Conservation (phyloP, 1,140 invertebrate species). For the Geopemphigus sp. region DNA sequence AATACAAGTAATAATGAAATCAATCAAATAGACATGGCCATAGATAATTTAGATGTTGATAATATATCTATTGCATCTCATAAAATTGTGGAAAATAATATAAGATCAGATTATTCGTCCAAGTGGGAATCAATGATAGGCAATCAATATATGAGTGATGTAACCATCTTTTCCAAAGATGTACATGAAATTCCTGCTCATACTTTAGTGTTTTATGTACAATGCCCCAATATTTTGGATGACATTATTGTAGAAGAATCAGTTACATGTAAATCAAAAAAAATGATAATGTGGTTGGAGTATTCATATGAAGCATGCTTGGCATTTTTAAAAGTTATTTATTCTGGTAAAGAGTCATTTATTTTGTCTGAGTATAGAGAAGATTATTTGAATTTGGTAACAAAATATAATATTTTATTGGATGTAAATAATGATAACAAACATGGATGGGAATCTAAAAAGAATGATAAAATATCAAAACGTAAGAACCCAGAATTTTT, state of each 20-base stretch:
- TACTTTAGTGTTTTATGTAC: constrained; percentile 50
- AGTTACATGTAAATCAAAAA: constrained; percentile 27
- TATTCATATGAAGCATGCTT: constrained; percentile 39
- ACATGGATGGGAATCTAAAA: background rate
- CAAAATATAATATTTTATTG: constrained; percentile 14
- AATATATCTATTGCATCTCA: background rate
- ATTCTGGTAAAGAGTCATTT: constrained; percentile 40
- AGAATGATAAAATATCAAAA: background rate
- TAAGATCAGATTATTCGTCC: constrained; percentile 32
- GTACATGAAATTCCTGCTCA: constrained; percentile 51
- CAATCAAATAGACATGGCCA: background rate
- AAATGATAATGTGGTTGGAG: constrained; percentile 51
- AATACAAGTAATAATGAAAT: background rate
- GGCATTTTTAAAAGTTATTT: constrained; percentile 51
- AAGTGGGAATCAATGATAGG: constrained; percentile 50
- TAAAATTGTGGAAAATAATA: background rate
- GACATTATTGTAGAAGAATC: constrained; percentile 50
- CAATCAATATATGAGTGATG: constrained; percentile 51
- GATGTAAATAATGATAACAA: constrained; percentile 1
- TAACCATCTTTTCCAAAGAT: constrained; percentile 51
- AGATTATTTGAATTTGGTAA: constrained; percentile 40
- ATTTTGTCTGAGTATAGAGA: background rate
- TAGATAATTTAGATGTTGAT: constrained; percentile 2
- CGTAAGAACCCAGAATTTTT: constrained; percentile 15
- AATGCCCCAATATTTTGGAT: constrained; percentile 50